phyloP scores from a whole-genome alignment of 2,113 vertebrate genomes.

The Nipponia nippon region DNA sequence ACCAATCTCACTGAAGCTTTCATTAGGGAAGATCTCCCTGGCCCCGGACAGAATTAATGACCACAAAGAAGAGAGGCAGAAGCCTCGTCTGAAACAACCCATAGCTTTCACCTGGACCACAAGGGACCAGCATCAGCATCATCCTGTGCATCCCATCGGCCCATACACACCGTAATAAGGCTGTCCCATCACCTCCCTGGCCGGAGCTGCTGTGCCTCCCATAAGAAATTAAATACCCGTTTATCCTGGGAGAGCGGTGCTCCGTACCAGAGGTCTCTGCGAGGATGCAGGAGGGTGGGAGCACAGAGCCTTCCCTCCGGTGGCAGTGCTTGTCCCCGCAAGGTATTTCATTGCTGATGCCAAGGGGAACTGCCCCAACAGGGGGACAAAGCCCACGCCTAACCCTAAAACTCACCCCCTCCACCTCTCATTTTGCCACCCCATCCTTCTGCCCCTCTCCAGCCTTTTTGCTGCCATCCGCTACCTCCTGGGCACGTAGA shows the following conservation, averaged over 20 bases:
- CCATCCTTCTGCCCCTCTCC: neutral
- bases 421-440: neutral
- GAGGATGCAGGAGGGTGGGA: neutral
- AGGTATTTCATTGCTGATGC: neutral
- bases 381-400: neutral
- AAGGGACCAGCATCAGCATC: neutral
- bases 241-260: neutral
- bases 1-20: constrained; percentile 1
- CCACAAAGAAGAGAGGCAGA: neutral
- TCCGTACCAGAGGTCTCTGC: fast-evolving
- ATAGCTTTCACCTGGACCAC: neutral
- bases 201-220: neutral
- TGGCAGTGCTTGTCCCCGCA: neutral
- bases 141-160: neutral
- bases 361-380: neutral
- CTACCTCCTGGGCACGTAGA: neutral
- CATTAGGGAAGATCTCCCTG: constrained; percentile 23
- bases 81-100: neutral
- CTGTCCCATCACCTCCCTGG: neutral
- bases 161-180: fast-evolving
- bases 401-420: neutral
- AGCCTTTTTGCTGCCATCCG: neutral
- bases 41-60: constrained; percentile 25
- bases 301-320: neutral
- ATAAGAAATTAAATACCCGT: neutral